phyloP scores from a whole-genome alignment of 2,888 invertebrate species.

The Cephus rjabovi region DNA sequence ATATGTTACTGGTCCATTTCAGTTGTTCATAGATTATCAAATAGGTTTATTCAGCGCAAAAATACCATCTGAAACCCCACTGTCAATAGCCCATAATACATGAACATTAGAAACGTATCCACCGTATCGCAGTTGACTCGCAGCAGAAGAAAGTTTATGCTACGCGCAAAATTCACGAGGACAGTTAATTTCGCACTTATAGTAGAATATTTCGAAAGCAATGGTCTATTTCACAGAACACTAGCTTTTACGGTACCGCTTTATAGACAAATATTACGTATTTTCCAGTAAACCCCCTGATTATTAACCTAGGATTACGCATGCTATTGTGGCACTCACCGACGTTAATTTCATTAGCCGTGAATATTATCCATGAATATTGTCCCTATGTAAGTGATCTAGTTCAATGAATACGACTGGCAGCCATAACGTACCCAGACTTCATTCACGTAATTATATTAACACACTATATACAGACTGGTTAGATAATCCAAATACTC shows the following conservation, averaged over 20 bases:
- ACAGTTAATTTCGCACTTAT: not conserved
- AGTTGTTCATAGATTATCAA: not conserved
- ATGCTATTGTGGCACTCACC: conserved; percentile 29
- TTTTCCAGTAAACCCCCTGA: not conserved
- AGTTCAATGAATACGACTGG: not conserved
- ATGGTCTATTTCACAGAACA: not conserved
- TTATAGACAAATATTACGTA: not conserved
- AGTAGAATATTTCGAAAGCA: not conserved
- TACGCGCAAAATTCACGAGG: not conserved
- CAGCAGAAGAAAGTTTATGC: not conserved
- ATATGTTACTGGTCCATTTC: not conserved
- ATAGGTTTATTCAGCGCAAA: too few species aligned
- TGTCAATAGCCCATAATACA: too few species aligned
- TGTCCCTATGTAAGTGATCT: not conserved
- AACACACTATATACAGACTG: not conserved
- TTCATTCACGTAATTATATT: not conserved
- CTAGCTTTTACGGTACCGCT: not conserved
- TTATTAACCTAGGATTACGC: conserved; percentile 22
- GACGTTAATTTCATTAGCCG: conserved; percentile 32
- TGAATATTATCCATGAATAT: conserved; percentile 8
- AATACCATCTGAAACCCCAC: not conserved
- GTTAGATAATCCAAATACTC: not conserved
- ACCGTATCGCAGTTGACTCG: not conserved
- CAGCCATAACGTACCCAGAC: not conserved
- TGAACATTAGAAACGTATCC: not conserved